Evolutionary conservation across 1,140 invertebrate species (phyloP).

Genomic region (Drosophila willistoni): DNA sequence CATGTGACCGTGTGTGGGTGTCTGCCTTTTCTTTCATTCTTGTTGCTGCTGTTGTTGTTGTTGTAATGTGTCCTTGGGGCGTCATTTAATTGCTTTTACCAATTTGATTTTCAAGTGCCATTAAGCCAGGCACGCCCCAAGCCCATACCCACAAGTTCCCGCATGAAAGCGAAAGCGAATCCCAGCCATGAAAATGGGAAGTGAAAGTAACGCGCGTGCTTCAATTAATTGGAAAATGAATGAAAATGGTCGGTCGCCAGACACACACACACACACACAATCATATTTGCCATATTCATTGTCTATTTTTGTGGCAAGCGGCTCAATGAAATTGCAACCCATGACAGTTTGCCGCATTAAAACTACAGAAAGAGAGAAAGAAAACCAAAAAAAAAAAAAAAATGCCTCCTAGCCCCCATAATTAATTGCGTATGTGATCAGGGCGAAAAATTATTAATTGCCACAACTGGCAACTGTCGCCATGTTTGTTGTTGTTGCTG

Average conservation of each 20-base stretch:
- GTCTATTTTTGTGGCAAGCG: constrained; percentile 61
- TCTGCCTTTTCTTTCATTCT: constrained; percentile 33
- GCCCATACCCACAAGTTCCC: background rate
- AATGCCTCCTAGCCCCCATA: constrained; percentile 49
- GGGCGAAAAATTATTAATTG: constrained; percentile 77
- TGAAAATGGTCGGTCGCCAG: constrained; percentile 38
- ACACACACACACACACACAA: background rate
- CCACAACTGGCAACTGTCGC: constrained; percentile 81
- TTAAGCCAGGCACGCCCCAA: constrained; percentile 71
- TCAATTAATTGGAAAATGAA: constrained; percentile 82
- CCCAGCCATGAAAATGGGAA: constrained; percentile 31
- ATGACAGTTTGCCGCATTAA: constrained; percentile 32
- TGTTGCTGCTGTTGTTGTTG: constrained; percentile 47
- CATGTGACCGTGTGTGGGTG: constrained; percentile 44
- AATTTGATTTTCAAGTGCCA: constrained; percentile 83
- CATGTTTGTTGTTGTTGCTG: constrained; percentile 74
- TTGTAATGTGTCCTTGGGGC: constrained; percentile 83
- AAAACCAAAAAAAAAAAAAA: constrained; percentile 34
- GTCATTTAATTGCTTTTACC: constrained; percentile 83
- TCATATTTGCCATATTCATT: constrained; percentile 39
- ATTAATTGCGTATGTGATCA: constrained; percentile 71
- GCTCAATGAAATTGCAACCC: constrained; percentile 56
- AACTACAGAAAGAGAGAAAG: constrained; percentile 28
- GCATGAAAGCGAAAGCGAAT: constrained; percentile 65
- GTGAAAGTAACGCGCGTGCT: constrained; percentile 79